These are phyloP conservation scores for Diploptera punctata DNA, from an alignment of 2,888 invertebrate genomes.

Conservation along the genomic window DNA sequence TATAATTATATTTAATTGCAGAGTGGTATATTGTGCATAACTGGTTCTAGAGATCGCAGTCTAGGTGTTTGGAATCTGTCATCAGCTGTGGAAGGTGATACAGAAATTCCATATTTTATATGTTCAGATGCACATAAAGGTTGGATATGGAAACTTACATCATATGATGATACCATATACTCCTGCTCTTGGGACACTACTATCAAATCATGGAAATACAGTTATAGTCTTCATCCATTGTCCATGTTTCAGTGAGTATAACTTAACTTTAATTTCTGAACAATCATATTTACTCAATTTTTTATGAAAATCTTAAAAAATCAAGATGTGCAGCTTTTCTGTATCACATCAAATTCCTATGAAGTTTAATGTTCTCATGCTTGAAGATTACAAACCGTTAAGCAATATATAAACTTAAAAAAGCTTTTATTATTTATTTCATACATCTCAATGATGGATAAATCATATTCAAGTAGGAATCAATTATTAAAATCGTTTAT, in stretches of 20 bases:
- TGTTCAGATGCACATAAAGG: slow-evolving; percentile 63
- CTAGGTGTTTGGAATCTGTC: slow-evolving; percentile 61
- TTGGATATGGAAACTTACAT: slow-evolving; percentile 63
- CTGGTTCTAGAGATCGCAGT: slow-evolving; percentile 65
- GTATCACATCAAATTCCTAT: too few species aligned
- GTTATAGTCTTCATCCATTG: slow-evolving; percentile 51
- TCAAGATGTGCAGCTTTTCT: too few species aligned
- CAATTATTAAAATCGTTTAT: too few species aligned
- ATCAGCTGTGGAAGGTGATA: slow-evolving; percentile 4
- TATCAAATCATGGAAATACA: slow-evolving; percentile 64
- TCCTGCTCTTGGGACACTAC: slow-evolving; percentile 69
- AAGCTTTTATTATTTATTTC: too few species aligned
- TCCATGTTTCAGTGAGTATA: slow-evolving; percentile 36
- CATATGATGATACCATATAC: slow-evolving; percentile 56
- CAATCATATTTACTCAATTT: too few species aligned
- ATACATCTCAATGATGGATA: too few species aligned
- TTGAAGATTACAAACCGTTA: too few species aligned
- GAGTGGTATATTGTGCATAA: slow-evolving; percentile 34
- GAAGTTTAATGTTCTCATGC: too few species aligned
- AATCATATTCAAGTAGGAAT: too few species aligned
- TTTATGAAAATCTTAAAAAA: too few species aligned
- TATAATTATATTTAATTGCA: not conserved
- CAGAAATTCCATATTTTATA: slow-evolving; percentile 51
- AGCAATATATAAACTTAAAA: too few species aligned
- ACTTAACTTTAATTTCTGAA: too few species aligned